Evolutionary conservation across 1,140 invertebrate genomes (phyloP).

Genomic region (Eciton burchellii): DNA sequence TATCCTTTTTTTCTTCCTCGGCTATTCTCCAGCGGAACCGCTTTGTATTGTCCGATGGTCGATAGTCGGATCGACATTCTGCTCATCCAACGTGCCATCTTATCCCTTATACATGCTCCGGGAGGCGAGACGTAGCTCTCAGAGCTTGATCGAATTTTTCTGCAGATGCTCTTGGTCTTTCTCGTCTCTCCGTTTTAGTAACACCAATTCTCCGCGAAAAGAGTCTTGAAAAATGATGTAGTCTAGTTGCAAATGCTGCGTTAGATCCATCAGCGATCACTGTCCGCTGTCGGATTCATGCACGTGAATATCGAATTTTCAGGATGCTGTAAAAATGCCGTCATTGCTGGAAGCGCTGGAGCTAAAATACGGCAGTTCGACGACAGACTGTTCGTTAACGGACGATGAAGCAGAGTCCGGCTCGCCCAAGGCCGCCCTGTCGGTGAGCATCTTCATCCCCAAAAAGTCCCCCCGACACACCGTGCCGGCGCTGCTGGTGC

Average conservation of each 20-base stretch:
- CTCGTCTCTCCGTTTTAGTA: too few relatives aligned
- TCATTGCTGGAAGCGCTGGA: constrained; percentile 94
- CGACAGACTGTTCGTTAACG: constrained; percentile 85
- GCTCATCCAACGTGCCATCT: too few relatives aligned
- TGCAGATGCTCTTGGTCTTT: too few relatives aligned
- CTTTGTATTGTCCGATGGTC: not conserved
- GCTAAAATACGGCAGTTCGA: constrained; percentile 90
- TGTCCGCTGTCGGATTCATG: not conserved
- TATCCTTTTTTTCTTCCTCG: constrained; percentile 2
- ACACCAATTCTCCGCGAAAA: too few relatives aligned
- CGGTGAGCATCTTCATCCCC: constrained; percentile 92
- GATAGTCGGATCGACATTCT: too few relatives aligned
- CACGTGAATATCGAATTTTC: constrained; percentile 32
- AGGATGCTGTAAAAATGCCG: constrained; percentile 89
- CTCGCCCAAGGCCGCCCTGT: constrained; percentile 87
- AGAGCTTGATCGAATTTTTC: too few relatives aligned
- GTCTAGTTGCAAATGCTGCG: not conserved
- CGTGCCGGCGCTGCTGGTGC: constrained; percentile 93
- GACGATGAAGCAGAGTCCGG: constrained; percentile 84
- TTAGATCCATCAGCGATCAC: too few relatives aligned
- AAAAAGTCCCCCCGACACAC: constrained; percentile 91
- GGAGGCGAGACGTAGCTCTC: too few relatives aligned
- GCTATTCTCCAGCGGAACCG: not conserved
- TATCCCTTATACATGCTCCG: too few relatives aligned
- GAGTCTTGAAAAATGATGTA: too few relatives aligned